Conservation (phyloP, 2,113 vertebrate genomes). For the Genyomyrus donnyi region DNA sequence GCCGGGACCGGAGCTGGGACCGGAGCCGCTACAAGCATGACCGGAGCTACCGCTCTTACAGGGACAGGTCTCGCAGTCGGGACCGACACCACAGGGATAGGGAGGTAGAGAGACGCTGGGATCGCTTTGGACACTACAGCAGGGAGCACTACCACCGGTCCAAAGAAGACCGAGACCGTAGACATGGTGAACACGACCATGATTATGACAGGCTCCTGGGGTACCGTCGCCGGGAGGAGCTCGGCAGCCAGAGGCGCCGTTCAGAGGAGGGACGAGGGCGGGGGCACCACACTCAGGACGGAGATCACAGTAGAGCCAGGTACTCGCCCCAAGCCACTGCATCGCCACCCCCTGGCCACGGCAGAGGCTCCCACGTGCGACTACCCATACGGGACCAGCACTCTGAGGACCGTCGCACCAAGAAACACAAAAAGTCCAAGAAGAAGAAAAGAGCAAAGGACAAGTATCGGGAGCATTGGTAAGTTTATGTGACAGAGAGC, state of each 20-base stretch:
- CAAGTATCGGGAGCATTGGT: constrained; percentile 71
- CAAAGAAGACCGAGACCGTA: constrained; percentile 54
- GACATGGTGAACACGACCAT: constrained; percentile 31
- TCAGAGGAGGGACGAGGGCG: constrained; percentile 31
- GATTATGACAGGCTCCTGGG: constrained; percentile 40
- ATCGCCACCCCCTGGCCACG: constrained; percentile 19
- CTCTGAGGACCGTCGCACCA: constrained; percentile 49
- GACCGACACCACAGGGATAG: constrained; percentile 58
- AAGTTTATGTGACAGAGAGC: constrained; percentile 28
- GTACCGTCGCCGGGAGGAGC: constrained; percentile 43
- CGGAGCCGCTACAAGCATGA: constrained; percentile 49
- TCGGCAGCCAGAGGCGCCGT: constrained; percentile 42
- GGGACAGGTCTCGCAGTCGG: constrained; percentile 56
- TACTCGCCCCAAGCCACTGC: background rate
- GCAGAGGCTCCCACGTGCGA: constrained; percentile 44
- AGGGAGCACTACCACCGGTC: constrained; percentile 42
- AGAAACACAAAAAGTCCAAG: constrained; percentile 82
- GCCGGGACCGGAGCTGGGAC: constrained; percentile 49
- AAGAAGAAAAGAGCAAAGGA: constrained; percentile 89
- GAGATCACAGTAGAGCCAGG: constrained; percentile 43
- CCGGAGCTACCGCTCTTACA: constrained; percentile 39
- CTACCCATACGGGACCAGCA: constrained; percentile 28
- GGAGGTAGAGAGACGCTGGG: constrained; percentile 50
- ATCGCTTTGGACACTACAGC: constrained; percentile 52
- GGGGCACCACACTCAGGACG: constrained; percentile 35